Evolutionary conservation across 2,797 vertebrate genomes (phyloP).

Genomic region (Tenualosa ilisha): DNA sequence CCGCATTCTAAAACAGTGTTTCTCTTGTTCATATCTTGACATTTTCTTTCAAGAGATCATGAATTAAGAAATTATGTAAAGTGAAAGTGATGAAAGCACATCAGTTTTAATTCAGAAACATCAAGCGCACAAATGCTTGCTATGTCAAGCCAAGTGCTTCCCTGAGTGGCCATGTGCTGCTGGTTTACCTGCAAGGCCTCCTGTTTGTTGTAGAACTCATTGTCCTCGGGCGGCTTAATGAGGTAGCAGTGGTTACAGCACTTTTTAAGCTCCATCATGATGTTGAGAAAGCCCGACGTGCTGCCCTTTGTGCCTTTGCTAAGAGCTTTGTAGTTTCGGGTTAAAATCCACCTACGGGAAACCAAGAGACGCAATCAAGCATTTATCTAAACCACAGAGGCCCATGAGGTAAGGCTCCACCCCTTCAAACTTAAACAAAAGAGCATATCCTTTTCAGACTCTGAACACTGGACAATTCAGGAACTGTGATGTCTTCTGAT

Average conservation of each 20-base stretch:
- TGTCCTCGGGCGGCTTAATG: conserved; percentile 95
- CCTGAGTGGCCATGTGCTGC: too few species aligned
- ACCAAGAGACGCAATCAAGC: background rate
- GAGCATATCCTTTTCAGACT: background rate
- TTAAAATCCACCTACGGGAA: conserved; percentile 91
- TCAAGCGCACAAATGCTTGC: too few species aligned
- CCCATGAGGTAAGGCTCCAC: background rate
- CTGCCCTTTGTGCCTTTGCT: conserved; percentile 98
- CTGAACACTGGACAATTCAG: background rate
- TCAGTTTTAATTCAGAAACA: background rate
- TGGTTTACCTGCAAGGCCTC: conserved; percentile 90
- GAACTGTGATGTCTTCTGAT: background rate
- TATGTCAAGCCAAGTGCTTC: too few species aligned
- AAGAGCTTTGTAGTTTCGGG: conserved; percentile 97
- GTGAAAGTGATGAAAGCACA: background rate
- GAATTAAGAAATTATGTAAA: background rate
- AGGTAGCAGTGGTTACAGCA: conserved; percentile 99
- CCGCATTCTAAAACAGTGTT: background rate
- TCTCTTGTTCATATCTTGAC: background rate
- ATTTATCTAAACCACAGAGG: background rate
- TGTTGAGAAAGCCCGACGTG: conserved; percentile 97
- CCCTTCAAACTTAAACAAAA: background rate
- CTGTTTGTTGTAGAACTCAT: conserved; percentile 89
- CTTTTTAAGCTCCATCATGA: conserved; percentile 99
- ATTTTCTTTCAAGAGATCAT: background rate